A percentile compares a stretch with the other conserved stretches of the same genome.
Conservation (phyloP, 2,888 invertebrate genomes). For the Trachelus troglodyta region DNA sequence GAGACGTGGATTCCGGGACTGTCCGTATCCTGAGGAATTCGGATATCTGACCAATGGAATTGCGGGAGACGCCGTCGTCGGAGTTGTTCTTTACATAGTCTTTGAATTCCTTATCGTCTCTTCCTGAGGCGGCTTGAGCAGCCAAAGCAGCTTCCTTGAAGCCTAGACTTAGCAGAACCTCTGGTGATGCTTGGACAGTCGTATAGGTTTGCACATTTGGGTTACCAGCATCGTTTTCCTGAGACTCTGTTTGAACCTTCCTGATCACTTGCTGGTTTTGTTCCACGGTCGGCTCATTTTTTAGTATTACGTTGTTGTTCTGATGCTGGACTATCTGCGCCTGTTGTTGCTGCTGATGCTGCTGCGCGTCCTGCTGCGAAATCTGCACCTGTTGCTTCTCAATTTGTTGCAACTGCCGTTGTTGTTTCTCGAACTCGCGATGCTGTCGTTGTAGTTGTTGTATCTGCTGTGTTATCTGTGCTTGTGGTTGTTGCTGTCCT, state of each 20-base stretch:
- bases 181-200: constrained; percentile 56
- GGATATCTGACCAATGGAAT: constrained; percentile 61
- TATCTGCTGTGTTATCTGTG: constrained; percentile 41
- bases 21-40: constrained; percentile 61
- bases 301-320: constrained; percentile 56
- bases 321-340: constrained; percentile 45
- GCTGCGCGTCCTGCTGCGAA: constrained; percentile 38
- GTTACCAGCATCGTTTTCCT: constrained; percentile 49
- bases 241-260: constrained; percentile 51
- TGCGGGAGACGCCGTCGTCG: constrained; percentile 56
- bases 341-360: constrained; percentile 43
- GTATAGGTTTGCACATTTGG: constrained; percentile 55
- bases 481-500: constrained; percentile 20
- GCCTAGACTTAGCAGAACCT: constrained; percentile 60
- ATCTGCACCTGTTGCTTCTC: constrained; percentile 55
- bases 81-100: constrained; percentile 49
- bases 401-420: constrained; percentile 55
- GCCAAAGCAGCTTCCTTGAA: constrained; percentile 53
- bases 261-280: constrained; percentile 52
- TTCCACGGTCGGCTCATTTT: constrained; percentile 46
- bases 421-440: constrained; percentile 50
- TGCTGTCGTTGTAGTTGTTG: constrained; percentile 47
- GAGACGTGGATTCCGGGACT: constrained; percentile 50
- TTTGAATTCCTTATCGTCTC: constrained; percentile 60
- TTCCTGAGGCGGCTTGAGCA: constrained; percentile 39